Conservation (phyloP, 2,113 vertebrate genomes). For the Raja brachyura region DNA sequence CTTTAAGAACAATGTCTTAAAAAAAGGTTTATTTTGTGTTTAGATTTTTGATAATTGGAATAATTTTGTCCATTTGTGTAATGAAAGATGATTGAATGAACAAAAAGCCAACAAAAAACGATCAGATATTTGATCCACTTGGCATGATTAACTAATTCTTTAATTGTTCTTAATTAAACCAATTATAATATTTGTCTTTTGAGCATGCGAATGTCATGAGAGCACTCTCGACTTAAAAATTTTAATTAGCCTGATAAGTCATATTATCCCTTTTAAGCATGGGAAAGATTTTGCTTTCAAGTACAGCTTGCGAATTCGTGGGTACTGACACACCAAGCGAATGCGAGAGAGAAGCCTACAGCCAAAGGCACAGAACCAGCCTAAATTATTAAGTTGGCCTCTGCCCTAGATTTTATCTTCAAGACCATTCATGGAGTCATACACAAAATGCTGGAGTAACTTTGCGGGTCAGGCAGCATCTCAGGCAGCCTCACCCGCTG, state of each 20-base stretch:
- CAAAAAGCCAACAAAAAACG: background rate
- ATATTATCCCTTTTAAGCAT: background rate
- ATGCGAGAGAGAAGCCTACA: background rate
- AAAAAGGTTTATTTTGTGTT: background rate
- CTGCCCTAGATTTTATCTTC: background rate
- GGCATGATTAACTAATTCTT: background rate
- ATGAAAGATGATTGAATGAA: constrained; percentile 8
- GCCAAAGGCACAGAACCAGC: background rate
- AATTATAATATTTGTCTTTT: background rate
- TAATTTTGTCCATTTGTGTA: background rate
- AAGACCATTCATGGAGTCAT: background rate
- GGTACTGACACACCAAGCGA: background rate
- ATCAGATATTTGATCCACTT: background rate
- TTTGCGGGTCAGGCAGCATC: too few relatives aligned
- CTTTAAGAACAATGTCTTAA: background rate
- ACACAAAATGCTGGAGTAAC: background rate
- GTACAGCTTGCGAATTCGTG: background rate
- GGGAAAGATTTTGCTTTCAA: background rate
- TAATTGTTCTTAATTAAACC: constrained; percentile 3
- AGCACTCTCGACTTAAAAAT: background rate
- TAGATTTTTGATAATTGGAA: background rate
- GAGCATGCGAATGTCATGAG: background rate
- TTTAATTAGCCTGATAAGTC: background rate
- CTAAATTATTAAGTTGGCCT: background rate
- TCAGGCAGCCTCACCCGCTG: too few relatives aligned